Conservation (phyloP, 2,113 vertebrate genomes). For the Riparia riparia region DNA sequence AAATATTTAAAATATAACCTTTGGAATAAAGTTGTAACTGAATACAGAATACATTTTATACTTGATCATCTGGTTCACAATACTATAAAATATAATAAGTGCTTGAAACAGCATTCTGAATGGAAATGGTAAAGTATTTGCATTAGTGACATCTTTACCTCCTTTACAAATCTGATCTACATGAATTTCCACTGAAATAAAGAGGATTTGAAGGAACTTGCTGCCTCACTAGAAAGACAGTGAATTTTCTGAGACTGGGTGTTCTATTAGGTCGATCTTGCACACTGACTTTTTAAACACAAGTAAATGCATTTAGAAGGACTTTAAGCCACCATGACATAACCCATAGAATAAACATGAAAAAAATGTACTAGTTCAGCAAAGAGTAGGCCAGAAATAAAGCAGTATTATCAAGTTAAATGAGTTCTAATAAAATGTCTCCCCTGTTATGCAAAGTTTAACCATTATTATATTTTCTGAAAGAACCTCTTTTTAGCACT, state of each 20-base stretch:
- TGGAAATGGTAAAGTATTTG: background rate
- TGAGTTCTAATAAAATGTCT: background rate
- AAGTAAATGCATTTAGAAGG: background rate
- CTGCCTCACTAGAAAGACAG: background rate
- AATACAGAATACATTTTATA: background rate
- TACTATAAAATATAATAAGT: background rate
- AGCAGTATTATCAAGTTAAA: background rate
- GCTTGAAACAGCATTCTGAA: background rate
- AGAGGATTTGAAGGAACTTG: background rate
- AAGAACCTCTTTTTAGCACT: background rate
- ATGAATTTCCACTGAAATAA: background rate
- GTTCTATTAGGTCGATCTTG: background rate
- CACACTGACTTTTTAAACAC: background rate
- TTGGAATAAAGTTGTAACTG: background rate
- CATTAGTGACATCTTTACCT: background rate
- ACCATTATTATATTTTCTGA: background rate
- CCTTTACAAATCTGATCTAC: background rate
- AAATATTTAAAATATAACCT: background rate
- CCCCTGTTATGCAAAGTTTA: background rate
- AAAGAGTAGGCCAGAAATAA: background rate
- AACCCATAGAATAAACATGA: background rate
- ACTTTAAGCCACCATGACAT: background rate
- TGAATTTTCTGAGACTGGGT: background rate
- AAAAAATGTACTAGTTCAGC: background rate
- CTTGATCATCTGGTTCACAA: background rate